Evolutionary conservation across 2,888 invertebrate species (phyloP).

Genomic region (Cheilosia scutellata): DNA sequence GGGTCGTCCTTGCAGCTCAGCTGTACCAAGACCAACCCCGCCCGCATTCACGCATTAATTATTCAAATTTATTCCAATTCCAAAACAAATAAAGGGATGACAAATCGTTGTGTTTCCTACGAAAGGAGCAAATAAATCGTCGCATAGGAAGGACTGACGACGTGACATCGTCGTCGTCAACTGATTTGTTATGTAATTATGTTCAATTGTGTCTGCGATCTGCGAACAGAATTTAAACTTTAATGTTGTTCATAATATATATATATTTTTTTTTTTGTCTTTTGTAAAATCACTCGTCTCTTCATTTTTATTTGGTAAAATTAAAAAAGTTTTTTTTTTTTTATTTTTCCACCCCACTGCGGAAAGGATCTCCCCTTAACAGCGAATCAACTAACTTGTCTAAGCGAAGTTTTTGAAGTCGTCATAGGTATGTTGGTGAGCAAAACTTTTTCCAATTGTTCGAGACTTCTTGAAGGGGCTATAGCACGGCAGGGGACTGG

Average conservation of each 20-base stretch:
- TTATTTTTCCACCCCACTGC: background rate
- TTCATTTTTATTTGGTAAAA: slow-evolving; percentile 52
- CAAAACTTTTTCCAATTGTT: slow-evolving; percentile 64
- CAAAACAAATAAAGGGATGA: slow-evolving; percentile 64
- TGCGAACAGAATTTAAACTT: slow-evolving; percentile 45
- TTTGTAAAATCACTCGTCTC: slow-evolving; percentile 1
- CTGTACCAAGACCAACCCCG: background rate
- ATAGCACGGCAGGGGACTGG: slow-evolving; percentile 3
- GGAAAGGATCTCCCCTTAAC: background rate
- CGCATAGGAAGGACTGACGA: slow-evolving; percentile 3
- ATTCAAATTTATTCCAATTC: slow-evolving; percentile 63
- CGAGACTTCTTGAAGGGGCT: background rate
- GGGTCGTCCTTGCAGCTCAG: background rate
- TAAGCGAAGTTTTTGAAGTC: slow-evolving; percentile 64
- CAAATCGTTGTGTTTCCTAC: slow-evolving; percentile 43
- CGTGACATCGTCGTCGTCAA: slow-evolving; percentile 24
- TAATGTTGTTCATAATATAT: slow-evolving; percentile 28
- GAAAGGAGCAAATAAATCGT: slow-evolving; percentile 27
- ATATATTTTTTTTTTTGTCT: background rate
- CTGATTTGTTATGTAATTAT: slow-evolving; percentile 68
- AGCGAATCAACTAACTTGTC: slow-evolving; percentile 56
- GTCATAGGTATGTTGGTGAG: slow-evolving; percentile 60
- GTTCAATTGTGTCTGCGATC: slow-evolving; percentile 58
- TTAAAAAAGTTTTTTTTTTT: slow-evolving; percentile 66
- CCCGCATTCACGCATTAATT: slow-evolving; percentile 45